Base-by-base conservation (phyloP, 2,888 invertebrate genomes). In the Arctia plantaginis region DNA sequence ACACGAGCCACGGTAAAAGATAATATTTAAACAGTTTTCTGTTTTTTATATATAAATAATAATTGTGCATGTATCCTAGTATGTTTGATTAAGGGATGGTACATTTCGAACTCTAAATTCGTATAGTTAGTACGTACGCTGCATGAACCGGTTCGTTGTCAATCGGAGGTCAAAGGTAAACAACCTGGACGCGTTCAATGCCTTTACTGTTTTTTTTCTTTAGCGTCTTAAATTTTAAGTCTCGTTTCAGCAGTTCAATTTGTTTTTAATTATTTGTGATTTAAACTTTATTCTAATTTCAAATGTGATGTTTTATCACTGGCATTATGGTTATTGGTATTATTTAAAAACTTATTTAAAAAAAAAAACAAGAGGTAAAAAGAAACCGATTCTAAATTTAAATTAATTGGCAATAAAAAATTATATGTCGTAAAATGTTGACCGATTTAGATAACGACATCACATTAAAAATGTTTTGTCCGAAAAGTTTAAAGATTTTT, bases 131-230 rank as follows among this genome's bases (percentile, higher is more conserved):
- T 71, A 55, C 71, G 64, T 76, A 76, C 79, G 75, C 80, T 73
- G 80, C 76, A 78, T 82, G 80, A 73, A 77, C 76, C 76, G 76
- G 76, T 76, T 65, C 51, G 69, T 81, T 85, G 86, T 85, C 85
- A 87, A 82, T 73, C 81, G 75, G 84, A 84, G 89, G 89, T 90
- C 87, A 88, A 85, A 90, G 90, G 89, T 85, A 82, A 90, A 90
- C 76, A 89, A 90, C 90, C 89, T 85, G 76, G 41, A 75, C 73
- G 83, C 85, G 88, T 88, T 88, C 85, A 87, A 83, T 86, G 90
- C 88, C 89, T 88, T 87, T 80, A 84, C 82, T 79, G 67, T 86
- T 86, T 62, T 27, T 85, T 84, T 83, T 87, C 82, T 83, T 51
- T 81, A 78, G 76, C 86, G 73, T 79, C 77, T 80, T 80, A 77